Evolutionary conservation across 2,888 invertebrate species (phyloP), one percentile per base, ranked within the genome.

Genomic region (Pachycephus smyrnensis): DNA sequence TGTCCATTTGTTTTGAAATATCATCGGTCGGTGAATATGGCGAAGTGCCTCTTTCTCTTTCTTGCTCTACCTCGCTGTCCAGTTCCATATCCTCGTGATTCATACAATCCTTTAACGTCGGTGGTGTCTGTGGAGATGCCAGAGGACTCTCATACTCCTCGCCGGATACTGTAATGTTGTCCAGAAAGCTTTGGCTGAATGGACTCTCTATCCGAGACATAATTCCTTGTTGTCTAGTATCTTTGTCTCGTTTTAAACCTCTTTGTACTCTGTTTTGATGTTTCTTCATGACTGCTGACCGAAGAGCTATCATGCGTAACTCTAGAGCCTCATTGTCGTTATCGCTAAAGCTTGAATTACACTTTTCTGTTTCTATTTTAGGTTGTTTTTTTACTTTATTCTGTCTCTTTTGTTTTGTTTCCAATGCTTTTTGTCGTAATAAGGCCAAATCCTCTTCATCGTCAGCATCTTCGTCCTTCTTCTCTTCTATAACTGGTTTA

Each of bases 281-380:
- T 89, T 95, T 95, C 84, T 95, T 95, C 71, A 95, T 86, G 73
- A 95, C 91, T 11, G 95, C 94, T n/a, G 95, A 95, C 84, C 93
- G 94, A n/a, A 95, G 90, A 77, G 95, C 95, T 82, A 94, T 95
- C 83, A 94, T 90, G 83, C 95, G 92, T 75, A 95, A 90, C 84
- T 95, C 93, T 76, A 93, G 91, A 80, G 94, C 94, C 86, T 95
- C 95, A 87, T 93, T 93, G 82, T 94, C 94, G 85, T 93, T 93
- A 80, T 93, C 93, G 12, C 71, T 71, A 9, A 32, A 32, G 33
- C 12, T 12, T 32, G 71, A 71, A 71, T 71, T 71, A 69, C 55
- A 23, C 35, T 84, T 78, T 12, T 79, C 79, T 30, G 36, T 76
- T 55, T 80, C 85, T 15, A 75, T 77, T 12, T 76, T 68, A 15